phyloP scores from a whole-genome alignment of 2,113 vertebrate genomes.

The Xiphophorus couchianus region DNA sequence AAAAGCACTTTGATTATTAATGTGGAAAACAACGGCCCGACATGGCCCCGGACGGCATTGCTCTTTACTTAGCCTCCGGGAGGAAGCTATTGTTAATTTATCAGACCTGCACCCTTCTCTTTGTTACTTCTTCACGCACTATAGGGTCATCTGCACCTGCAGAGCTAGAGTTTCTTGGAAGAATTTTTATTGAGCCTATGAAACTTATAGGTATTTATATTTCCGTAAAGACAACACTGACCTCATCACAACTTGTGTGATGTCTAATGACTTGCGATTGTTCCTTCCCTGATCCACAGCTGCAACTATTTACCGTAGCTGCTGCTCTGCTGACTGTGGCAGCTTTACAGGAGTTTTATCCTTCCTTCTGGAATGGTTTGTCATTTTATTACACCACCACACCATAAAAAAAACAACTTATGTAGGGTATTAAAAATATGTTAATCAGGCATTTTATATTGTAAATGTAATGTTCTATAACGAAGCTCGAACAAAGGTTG shows the following conservation, averaged over 20 bases:
- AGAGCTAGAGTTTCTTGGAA: background rate
- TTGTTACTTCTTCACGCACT: conserved; percentile 35
- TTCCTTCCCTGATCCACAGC: background rate
- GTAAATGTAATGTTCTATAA: background rate
- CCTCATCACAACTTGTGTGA: background rate
- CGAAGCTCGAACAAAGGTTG: background rate
- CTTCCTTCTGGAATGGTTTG: background rate
- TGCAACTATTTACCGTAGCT: background rate
- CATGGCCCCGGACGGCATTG: conserved; percentile 15
- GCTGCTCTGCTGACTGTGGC: background rate
- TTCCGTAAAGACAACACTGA: background rate
- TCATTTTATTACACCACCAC: background rate
- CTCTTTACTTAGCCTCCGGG: conserved; percentile 36
- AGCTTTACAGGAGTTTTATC: background rate
- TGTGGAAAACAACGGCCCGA: conserved; percentile 40
- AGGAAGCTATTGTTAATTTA: conserved; percentile 53
- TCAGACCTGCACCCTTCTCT: conserved; percentile 36
- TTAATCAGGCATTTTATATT: too few species aligned
- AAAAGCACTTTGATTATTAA: conserved; percentile 67
- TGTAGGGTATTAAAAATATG: background rate
- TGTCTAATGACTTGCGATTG: background rate
- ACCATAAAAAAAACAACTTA: background rate
- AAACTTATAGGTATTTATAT: background rate
- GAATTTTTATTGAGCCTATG: background rate
- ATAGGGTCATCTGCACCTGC: conserved; percentile 6